Conservation (phyloP, 2,888 invertebrate genomes). For the Mimas tiliae region DNA sequence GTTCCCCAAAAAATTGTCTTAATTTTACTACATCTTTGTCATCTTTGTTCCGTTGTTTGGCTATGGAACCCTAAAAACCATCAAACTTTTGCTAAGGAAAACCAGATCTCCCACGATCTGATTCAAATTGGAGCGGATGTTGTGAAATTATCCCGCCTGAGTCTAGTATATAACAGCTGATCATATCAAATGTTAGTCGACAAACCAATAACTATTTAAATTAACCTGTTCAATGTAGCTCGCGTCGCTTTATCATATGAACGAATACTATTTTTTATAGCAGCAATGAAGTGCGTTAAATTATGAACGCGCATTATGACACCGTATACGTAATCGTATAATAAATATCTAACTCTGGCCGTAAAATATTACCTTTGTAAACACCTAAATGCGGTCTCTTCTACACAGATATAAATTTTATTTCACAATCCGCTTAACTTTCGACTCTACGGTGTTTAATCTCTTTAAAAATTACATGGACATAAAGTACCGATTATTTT, state of each 20-base stretch:
- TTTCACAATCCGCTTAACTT: slow-evolving; percentile 62
- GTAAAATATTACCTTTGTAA: slow-evolving; percentile 16
- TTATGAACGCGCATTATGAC: background rate
- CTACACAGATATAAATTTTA: slow-evolving; percentile 59
- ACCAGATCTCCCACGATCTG: too few relatives aligned
- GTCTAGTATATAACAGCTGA: background rate
- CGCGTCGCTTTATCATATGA: background rate
- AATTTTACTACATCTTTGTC: too few relatives aligned
- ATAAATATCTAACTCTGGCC: background rate
- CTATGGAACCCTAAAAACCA: too few relatives aligned
- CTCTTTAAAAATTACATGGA: slow-evolving; percentile 57
- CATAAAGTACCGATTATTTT: slow-evolving; percentile 28
- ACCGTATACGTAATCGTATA: background rate
- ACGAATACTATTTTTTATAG: background rate
- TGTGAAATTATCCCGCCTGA: too few relatives aligned
- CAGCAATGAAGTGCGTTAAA: background rate
- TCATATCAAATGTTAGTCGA: background rate
- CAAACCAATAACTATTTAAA: too few relatives aligned
- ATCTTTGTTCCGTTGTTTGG: too few relatives aligned
- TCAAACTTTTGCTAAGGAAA: too few relatives aligned
- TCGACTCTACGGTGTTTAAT: slow-evolving; percentile 56
- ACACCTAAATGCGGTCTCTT: slow-evolving; percentile 40
- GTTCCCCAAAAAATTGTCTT: too few relatives aligned
- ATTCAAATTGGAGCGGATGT: too few relatives aligned
- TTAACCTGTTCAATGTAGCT: too few relatives aligned